Evolutionary conservation across 2,113 vertebrate genomes (phyloP).

Genomic region (Sialia sialis): DNA sequence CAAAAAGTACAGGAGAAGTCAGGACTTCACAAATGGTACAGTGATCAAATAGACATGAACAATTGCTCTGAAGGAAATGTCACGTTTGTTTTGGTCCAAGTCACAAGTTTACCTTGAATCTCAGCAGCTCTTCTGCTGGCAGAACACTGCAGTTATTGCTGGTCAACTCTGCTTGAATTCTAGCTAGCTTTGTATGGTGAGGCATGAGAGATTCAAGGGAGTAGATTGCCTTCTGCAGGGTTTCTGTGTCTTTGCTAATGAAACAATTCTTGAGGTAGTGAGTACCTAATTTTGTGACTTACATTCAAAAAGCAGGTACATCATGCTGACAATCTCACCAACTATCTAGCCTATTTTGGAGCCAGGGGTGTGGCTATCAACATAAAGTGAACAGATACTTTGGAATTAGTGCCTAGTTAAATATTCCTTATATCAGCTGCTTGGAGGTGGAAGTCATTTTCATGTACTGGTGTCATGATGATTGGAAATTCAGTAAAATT

Average conservation of each 20-base stretch:
- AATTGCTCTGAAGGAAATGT: not conserved
- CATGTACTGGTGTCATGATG: not conserved
- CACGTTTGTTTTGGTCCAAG: not conserved
- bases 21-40: not conserved
- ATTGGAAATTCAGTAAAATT: not conserved
- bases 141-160: not conserved
- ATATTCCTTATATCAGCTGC: not conserved
- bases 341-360: not conserved
- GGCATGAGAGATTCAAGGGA: not conserved
- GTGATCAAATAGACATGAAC: not conserved
- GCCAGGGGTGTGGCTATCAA: not conserved
- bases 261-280: not conserved
- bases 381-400: not conserved
- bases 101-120: not conserved
- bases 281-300: not conserved
- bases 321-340: not conserved
- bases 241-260: not conserved
- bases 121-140: not conserved
- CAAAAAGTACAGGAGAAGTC: not conserved
- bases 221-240: not conserved
- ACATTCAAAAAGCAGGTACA: accelerated
- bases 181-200: not conserved
- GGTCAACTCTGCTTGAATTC: not conserved
- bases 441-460: not conserved
- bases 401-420: not conserved